phyloP scores from a whole-genome alignment of 2,113 vertebrate species.

The Gobius niger region DNA sequence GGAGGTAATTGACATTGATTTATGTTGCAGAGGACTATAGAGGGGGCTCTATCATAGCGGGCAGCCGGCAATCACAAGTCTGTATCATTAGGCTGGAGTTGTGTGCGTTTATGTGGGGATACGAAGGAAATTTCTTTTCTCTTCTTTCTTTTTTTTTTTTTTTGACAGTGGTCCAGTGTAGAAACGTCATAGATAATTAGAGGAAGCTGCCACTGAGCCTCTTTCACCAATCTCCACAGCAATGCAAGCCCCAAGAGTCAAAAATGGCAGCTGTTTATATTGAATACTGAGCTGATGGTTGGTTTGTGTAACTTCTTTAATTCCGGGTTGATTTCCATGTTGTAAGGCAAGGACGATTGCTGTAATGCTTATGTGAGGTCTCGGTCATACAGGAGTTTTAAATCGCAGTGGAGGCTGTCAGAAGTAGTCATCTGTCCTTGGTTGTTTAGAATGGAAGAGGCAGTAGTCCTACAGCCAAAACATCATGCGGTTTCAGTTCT shows the following conservation, averaged over 20 bases:
- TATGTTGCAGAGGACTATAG: slow-evolving; percentile 71
- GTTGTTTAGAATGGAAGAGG: too few relatives aligned
- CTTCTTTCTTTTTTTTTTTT: slow-evolving; percentile 14
- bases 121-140: slow-evolving; percentile 28
- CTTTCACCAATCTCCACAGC: slow-evolving; percentile 3
- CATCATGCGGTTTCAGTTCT: too few relatives aligned
- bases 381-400: neutral
- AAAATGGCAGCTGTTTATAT: neutral
- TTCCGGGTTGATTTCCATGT: neutral
- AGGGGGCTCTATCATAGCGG: slow-evolving; percentile 71
- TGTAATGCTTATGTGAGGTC: neutral
- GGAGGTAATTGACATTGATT: slow-evolving; percentile 80
- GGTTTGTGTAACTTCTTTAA: neutral
- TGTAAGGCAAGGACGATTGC: neutral
- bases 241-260: neutral
- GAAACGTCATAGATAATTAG: slow-evolving; percentile 74
- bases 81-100: slow-evolving; percentile 66
- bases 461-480: too few relatives aligned
- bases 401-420: too few relatives aligned
- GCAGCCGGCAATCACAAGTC: slow-evolving; percentile 73
- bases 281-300: neutral
- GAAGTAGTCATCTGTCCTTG: too few relatives aligned
- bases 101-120: slow-evolving; percentile 49
- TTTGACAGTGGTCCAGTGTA: slow-evolving; percentile 68
- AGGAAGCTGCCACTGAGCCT: slow-evolving; percentile 64